Conservation (phyloP, 2,113 vertebrate genomes). For the Macquaria australasica region DNA sequence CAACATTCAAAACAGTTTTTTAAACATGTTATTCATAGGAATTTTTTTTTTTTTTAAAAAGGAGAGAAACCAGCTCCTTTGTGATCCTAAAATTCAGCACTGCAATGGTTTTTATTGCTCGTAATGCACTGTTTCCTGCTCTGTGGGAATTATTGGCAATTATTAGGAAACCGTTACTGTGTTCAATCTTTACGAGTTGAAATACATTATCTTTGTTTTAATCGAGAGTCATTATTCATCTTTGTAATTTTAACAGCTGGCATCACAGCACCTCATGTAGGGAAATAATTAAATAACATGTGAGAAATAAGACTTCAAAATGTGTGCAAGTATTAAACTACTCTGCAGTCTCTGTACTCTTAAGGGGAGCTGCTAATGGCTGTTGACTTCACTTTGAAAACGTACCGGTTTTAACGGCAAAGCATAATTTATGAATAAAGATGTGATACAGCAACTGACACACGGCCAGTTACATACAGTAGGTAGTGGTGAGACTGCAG, state of each 20-base stretch:
- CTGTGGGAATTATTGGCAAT: slow-evolving; percentile 43
- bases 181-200: slow-evolving; percentile 23
- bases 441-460: neutral
- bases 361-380: neutral
- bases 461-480: neutral
- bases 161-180: slow-evolving; percentile 27
- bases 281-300: slow-evolving; percentile 8
- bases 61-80: slow-evolving; percentile 2
- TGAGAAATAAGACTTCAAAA: slow-evolving; percentile 3
- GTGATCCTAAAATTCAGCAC: neutral
- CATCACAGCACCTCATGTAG: slow-evolving; percentile 25
- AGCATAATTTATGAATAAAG: neutral
- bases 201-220: slow-evolving; percentile 35
- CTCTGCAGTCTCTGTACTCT: neutral
- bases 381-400: neutral
- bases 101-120: slow-evolving; percentile 8
- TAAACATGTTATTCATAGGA: neutral
- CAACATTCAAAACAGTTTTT: slow-evolving; percentile 15
- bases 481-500: neutral
- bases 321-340: neutral
- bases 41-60: neutral
- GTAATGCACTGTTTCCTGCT: slow-evolving; percentile 12
- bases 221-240: slow-evolving; percentile 27
- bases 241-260: slow-evolving; percentile 29
- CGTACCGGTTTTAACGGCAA: neutral